These are phyloP conservation scores for Heteronetta atricapilla DNA, from an alignment of 2,113 vertebrate genomes.

Conservation along the genomic window DNA sequence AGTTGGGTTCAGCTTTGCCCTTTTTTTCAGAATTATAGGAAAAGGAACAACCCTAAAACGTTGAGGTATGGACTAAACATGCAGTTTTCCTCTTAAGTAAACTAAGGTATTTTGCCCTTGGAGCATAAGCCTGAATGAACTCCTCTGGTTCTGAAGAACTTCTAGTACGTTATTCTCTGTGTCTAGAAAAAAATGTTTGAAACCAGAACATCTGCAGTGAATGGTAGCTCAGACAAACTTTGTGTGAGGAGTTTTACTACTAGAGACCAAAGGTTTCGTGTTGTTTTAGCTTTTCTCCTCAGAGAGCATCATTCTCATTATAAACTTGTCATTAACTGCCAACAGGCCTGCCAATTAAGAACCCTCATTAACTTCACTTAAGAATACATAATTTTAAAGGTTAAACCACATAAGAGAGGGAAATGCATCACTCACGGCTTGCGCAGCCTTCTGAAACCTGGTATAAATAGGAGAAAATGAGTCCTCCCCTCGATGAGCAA, in stretches of 20 bases:
- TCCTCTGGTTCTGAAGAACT: not conserved
- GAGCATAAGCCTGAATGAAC: not conserved
- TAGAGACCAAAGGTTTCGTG: not conserved
- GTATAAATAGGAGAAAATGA: not conserved
- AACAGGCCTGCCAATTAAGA: not conserved
- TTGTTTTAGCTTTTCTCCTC: not conserved
- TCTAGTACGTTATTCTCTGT: not conserved
- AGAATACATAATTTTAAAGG: not conserved
- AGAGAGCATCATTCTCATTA: not conserved
- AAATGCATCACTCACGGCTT: not conserved
- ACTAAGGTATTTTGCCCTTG: not conserved
- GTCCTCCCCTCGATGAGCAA: not conserved
- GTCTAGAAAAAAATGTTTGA: not conserved
- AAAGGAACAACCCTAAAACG: not conserved
- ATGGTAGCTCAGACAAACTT: not conserved
- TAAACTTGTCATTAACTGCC: not conserved
- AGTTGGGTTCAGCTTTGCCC: not conserved
- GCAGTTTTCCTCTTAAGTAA: not conserved
- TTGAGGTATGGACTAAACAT: not conserved
- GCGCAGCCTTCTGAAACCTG: not conserved
- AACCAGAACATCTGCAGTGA: not conserved
- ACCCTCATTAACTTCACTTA: not conserved
- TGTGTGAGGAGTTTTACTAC: not conserved
- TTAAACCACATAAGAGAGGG: not conserved
- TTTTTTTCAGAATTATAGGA: not conserved